Evolutionary conservation across 2,113 vertebrate species (phyloP).

Genomic region (Cottus gobio): DNA sequence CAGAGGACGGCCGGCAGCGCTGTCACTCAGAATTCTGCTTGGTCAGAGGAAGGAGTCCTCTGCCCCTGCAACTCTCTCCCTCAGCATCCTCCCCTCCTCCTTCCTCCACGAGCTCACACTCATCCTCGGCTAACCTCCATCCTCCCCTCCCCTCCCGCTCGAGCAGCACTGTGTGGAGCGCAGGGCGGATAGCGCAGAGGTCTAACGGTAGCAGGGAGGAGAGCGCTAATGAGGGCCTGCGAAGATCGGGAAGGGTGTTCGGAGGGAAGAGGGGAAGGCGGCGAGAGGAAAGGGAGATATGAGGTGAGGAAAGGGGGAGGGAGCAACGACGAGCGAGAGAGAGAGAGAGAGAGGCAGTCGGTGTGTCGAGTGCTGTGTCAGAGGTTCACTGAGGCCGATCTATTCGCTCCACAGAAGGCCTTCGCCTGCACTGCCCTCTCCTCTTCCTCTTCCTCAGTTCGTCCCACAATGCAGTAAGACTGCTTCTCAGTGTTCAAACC

Average conservation of each 20-base stretch:
- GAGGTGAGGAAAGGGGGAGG: conserved; percentile 45
- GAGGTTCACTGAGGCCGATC: conserved; percentile 66
- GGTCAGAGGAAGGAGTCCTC: conserved; percentile 55
- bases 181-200: conserved; percentile 51
- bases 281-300: conserved; percentile 37
- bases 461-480: background rate
- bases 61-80: conserved; percentile 46
- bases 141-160: conserved; percentile 8
- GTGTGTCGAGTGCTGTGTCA: conserved; percentile 76
- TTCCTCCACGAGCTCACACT: conserved; percentile 24
- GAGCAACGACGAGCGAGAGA: too few species aligned
- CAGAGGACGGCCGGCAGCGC: conserved; percentile 49
- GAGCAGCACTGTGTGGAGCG: conserved; percentile 29
- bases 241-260: conserved; percentile 33
- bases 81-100: conserved; percentile 31
- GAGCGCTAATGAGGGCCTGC: conserved; percentile 52
- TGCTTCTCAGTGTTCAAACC: background rate
- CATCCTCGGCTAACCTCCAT: conserved; percentile 15
- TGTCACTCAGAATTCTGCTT: conserved; percentile 60
- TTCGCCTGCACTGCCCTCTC: conserved; percentile 46
- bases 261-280: conserved; percentile 22
- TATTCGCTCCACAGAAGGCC: conserved; percentile 61
- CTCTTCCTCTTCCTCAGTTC: background rate
- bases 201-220: conserved; percentile 65
- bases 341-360: conserved; percentile 57